Evolutionary conservation across 2,113 vertebrate species (phyloP).

Genomic region (Nipponia nippon): DNA sequence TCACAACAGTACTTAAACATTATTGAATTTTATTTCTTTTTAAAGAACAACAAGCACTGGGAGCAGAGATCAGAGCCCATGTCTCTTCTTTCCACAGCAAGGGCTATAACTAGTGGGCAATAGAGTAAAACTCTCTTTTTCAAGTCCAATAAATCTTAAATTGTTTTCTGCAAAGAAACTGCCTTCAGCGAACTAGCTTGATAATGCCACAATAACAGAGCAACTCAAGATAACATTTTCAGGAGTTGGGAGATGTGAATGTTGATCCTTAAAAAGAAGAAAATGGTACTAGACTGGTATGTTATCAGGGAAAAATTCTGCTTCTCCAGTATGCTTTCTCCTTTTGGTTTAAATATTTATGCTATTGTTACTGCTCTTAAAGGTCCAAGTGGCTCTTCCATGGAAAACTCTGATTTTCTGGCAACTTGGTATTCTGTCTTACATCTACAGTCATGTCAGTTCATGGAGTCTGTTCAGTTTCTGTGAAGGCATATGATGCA

Average conservation of each 20-base stretch:
- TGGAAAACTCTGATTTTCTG: not conserved
- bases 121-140: not conserved
- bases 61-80: not conserved
- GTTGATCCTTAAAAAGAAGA: not conserved
- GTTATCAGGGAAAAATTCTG: not conserved
- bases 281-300: not conserved
- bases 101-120: not conserved
- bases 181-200: slow-evolving; percentile 30
- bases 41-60: not conserved
- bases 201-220: not conserved
- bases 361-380: not conserved
- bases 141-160: slow-evolving; percentile 31
- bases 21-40: slow-evolving; percentile 4
- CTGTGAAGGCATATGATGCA: not conserved
- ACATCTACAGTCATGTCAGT: not conserved
- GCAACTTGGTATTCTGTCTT: not conserved
- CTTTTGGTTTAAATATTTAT: not conserved
- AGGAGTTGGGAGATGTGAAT: not conserved
- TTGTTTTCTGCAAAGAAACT: slow-evolving; percentile 47
- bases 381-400: not conserved
- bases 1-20: slow-evolving; percentile 40
- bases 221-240: not conserved
- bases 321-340: not conserved
- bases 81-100: not conserved
- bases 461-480: not conserved